Conservation (phyloP, 2,113 vertebrate species). For the Xenopus laevis region DNA sequence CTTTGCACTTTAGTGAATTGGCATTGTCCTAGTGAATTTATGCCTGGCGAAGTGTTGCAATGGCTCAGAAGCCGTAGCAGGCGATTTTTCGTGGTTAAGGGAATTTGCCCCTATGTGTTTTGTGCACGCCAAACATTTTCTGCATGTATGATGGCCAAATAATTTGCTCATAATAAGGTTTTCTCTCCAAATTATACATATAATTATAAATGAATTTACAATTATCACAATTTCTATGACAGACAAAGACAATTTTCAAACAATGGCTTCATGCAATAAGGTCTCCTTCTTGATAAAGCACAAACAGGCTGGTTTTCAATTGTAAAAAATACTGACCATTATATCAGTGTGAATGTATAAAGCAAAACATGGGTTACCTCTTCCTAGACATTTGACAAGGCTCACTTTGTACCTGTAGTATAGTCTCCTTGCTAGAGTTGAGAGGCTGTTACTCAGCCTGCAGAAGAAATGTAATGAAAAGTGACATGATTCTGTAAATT, state of each 20-base stretch:
- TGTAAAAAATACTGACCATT: constrained; percentile 65
- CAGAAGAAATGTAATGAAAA: constrained; percentile 66
- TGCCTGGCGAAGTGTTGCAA: no score
- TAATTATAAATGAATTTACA: constrained; percentile 54
- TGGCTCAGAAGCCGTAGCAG: no score
- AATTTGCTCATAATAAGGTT: constrained; percentile 27
- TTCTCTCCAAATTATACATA: constrained; percentile 25
- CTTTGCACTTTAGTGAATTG: no score
- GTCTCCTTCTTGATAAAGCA: not conserved
- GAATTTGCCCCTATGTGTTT: no score
- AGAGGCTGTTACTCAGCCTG: constrained; percentile 57
- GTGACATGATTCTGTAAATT: constrained; percentile 82
- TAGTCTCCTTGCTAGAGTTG: constrained; percentile 37
- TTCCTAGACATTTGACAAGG: constrained; percentile 41
- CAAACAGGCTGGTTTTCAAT: constrained; percentile 58
- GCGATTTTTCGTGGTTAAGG: no score
- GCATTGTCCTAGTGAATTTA: no score
- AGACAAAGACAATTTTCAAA: constrained; percentile 66
- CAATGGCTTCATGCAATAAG: no score
- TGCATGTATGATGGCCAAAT: constrained; percentile 11
- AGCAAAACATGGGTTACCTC: constrained; percentile 55
- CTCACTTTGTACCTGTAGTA: constrained; percentile 2
- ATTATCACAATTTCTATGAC: constrained; percentile 70
- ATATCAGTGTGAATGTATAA: constrained; percentile 58
- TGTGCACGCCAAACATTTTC: not conserved